Evolutionary conservation across 2,113 vertebrate species (phyloP), one percentile per base, ranked within the genome.

Genomic region (Microcebus ravelobensis): DNA sequence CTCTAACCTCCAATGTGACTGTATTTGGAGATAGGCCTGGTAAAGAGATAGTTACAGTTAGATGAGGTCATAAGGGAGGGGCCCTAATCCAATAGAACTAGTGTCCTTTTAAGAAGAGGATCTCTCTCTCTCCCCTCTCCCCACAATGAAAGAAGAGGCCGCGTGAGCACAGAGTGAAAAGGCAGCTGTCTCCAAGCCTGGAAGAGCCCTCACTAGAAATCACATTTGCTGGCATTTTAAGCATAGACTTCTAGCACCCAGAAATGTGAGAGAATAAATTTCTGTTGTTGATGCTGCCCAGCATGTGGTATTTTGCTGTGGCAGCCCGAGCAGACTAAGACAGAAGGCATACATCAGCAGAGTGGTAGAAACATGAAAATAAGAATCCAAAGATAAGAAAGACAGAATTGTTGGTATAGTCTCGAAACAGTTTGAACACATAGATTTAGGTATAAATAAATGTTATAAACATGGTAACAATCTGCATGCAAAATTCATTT

Each of bases 391-490:
- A 59, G 73, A 87, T 67, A 67, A 82, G 57, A 59, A 42, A 48
- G 48, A 82, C 36, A 61, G 31, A 59, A 88, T 25, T 39, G 31
- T 68, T 76, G 76, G 34, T 36, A 42, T 74, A 57, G 27, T 76
- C 68, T 6, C 15, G 42, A 83, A 76, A 88, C 8, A 17, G 45
- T 76, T 82, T 71, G 39, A 83, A 83, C 68, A 83, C 68, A 88
- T 20, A 61, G 31, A 83, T 76, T 82, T 50, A 70, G 48, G 67
- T 83, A 61, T 83, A 82, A 95, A 92, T 87, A 92, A 85, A 71
- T 27, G 25, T 25, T 68, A 57, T 50, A 67, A 82, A 68, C 45
- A 82, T 48, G 68, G 34, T 68, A 76, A 63, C 29, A 91, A 95
- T 11, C 42, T 80, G 29, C 52, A 77, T 87, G 63, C 36, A 81